Evolutionary conservation across 2,888 invertebrate genomes (phyloP).

Genomic region (Nomada lathburiana): DNA sequence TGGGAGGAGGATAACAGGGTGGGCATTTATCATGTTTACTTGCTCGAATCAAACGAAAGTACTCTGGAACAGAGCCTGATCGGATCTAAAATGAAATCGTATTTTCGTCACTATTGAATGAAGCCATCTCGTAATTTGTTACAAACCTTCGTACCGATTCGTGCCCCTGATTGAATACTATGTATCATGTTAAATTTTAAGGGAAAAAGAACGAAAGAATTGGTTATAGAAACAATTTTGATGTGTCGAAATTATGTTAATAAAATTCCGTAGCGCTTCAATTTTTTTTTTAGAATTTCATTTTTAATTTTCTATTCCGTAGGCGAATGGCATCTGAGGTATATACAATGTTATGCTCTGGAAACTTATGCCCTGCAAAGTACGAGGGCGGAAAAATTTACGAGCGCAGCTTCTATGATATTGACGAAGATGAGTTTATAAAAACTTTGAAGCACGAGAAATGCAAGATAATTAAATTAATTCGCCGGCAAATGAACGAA

Average conservation of each 20-base stretch:
- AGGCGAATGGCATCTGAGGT: neutral
- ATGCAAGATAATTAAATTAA: slow-evolving; percentile 74
- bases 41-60: neutral
- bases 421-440: slow-evolving; percentile 67
- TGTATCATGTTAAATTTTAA: slow-evolving; percentile 26
- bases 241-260: neutral
- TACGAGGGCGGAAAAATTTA: slow-evolving; percentile 25
- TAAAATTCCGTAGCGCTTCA: slow-evolving; percentile 1
- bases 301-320: slow-evolving; percentile 24
- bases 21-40: neutral
- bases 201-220: neutral
- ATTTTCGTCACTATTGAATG: neutral
- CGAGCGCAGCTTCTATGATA: slow-evolving; percentile 2
- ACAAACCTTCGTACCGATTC: slow-evolving; percentile 39
- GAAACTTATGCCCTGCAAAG: slow-evolving; percentile 37
- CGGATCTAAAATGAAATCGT: slow-evolving; percentile 4
- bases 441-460: slow-evolving; percentile 72
- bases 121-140: neutral
- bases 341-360: slow-evolving; percentile 62
- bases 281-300: slow-evolving; percentile 45
- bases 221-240: slow-evolving; percentile 1
- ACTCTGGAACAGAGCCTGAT: neutral
- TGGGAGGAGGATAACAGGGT: neutral
- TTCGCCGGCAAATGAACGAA: slow-evolving; percentile 73
- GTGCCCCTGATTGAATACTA: neutral